These are phyloP conservation scores for Plectropomus leopardus DNA, from an alignment of 2,113 vertebrate species.

Conservation along the genomic window DNA sequence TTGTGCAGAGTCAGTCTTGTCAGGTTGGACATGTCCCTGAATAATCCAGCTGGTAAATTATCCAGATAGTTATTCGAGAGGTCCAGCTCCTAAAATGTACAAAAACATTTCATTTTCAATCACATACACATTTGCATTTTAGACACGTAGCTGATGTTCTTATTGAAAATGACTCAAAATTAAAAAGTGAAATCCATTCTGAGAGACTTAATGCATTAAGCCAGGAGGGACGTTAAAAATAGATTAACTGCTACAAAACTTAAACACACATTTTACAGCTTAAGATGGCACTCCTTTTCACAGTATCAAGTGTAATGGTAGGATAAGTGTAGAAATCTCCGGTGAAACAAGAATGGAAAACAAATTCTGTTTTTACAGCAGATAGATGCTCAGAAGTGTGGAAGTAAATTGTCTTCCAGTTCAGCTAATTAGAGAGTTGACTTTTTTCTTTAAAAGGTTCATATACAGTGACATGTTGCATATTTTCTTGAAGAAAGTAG, in stretches of 20 bases:
- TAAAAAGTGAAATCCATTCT: not conserved
- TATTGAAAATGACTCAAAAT: not conserved
- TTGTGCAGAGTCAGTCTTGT: constrained; percentile 93
- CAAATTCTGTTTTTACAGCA: not conserved
- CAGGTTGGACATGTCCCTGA: constrained; percentile 92
- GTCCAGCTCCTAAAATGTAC: constrained; percentile 85
- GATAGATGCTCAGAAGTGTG: not conserved
- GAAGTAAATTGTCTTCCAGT: not conserved
- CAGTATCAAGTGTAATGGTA: too few relatives aligned
- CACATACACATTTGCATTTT: not conserved
- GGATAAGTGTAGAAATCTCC: not conserved
- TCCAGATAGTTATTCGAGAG: constrained; percentile 98
- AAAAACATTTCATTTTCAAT: not conserved
- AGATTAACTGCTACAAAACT: not conserved
- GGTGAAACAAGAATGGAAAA: not conserved
- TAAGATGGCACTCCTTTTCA: not conserved
- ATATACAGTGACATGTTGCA: not conserved
- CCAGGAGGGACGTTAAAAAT: constrained; percentile 1
- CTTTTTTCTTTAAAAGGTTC: not conserved
- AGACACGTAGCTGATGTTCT: not conserved
- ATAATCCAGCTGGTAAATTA: constrained; percentile 91
- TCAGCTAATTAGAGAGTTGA: not conserved
- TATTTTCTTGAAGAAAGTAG: not conserved
- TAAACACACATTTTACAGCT: constrained; percentile 5
- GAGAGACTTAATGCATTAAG: not conserved